Conservation (phyloP, 1,140 invertebrate genomes). For the Eurytemora carolleeae region DNA sequence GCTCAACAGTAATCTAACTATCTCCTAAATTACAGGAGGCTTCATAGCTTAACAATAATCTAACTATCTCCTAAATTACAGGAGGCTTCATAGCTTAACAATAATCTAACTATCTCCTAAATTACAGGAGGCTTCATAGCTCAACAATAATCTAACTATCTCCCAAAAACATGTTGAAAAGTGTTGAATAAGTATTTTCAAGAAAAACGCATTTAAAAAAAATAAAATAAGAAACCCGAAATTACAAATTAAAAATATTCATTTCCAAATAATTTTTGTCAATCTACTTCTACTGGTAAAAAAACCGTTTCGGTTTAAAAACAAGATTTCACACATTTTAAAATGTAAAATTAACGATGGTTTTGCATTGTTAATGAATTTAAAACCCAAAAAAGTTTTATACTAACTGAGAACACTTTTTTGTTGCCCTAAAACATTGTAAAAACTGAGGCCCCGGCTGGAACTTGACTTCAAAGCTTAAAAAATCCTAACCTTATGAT, state of each 20-base stretch:
- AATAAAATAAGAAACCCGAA: too few relatives aligned
- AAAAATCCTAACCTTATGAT: slow-evolving; percentile 53
- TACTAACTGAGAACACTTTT: neutral
- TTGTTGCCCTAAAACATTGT: neutral
- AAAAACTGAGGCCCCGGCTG: neutral
- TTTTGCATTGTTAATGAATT: neutral
- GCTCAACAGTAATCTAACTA: slow-evolving; percentile 59
- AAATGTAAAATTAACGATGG: neutral
- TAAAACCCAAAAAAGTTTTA: neutral
- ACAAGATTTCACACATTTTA: too few relatives aligned
- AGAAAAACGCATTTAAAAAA: too few relatives aligned
- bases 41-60: slow-evolving; percentile 58
- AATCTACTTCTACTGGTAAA: too few relatives aligned
- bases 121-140: slow-evolving; percentile 53
- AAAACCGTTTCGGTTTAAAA: too few relatives aligned
- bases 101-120: slow-evolving; percentile 65
- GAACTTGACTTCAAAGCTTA: neutral
- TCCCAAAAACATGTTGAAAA: too few relatives aligned
- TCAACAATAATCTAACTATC: slow-evolving; percentile 60
- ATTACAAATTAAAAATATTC: too few relatives aligned
- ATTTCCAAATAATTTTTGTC: too few relatives aligned
- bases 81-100: slow-evolving; percentile 69
- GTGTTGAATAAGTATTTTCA: too few relatives aligned
- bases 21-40: slow-evolving; percentile 56
- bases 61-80: slow-evolving; percentile 57